Percentiles rank a stretch among this genome's conserved stretches.
Conservation (phyloP, 2,797 vertebrate genomes). For the Denticeps clupeoides region DNA sequence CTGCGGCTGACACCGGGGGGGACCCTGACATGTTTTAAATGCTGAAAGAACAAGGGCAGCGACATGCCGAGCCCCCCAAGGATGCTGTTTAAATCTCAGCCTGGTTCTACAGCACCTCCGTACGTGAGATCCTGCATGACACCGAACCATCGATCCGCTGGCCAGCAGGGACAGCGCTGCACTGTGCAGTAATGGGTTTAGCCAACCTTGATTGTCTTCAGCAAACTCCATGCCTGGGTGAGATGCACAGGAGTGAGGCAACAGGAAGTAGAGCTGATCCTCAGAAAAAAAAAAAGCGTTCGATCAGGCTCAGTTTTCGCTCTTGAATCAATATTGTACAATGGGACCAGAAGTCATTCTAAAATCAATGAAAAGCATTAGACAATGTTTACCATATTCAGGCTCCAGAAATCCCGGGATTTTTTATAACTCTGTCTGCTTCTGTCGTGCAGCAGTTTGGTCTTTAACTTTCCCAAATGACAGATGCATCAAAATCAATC, state of each 20-base stretch:
- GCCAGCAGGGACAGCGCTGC: not conserved
- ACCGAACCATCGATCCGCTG: not conserved
- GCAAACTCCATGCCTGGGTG: constrained; percentile 1
- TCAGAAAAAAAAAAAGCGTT: not conserved
- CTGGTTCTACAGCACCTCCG: too few relatives aligned
- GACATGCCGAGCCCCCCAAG: not conserved
- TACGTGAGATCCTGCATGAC: not conserved
- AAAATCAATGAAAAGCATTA: too few relatives aligned
- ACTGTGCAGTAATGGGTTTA: constrained; percentile 3
- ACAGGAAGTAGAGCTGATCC: not conserved
- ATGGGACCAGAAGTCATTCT: too few relatives aligned
- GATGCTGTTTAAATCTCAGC: too few relatives aligned
- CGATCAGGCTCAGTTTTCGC: too few relatives aligned
- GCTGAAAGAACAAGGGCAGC: not conserved
- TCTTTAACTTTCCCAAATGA: constrained; percentile 38
- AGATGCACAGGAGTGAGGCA: not conserved
- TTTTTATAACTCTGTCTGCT: too few relatives aligned
- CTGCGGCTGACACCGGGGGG: not conserved
- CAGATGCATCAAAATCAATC: constrained; percentile 47
- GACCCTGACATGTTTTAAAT: not conserved
- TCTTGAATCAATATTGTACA: too few relatives aligned
- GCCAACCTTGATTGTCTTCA: constrained; percentile 7
- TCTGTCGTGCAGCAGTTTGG: too few relatives aligned
- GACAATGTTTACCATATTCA: too few relatives aligned
- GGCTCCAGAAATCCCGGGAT: too few relatives aligned